Evolutionary conservation across 2,797 vertebrate species (phyloP).

Genomic region (Sphenopsis melanotis): DNA sequence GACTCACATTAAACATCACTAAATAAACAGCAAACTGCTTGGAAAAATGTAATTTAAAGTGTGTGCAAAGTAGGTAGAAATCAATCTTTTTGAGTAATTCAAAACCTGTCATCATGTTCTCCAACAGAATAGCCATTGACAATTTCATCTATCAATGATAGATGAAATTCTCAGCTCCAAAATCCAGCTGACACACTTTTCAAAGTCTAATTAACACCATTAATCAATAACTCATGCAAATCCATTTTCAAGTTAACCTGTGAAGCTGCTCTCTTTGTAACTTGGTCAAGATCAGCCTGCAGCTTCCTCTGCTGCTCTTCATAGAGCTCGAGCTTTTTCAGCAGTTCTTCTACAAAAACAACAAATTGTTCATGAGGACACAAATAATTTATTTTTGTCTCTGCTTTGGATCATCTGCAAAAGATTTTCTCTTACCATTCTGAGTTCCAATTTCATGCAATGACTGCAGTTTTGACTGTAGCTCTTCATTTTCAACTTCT

Average conservation of each 20-base stretch:
- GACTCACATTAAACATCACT: not conserved
- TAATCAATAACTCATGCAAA: not conserved
- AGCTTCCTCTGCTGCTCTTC: conserved; percentile 90
- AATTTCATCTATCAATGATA: not conserved
- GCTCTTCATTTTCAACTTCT: conserved; percentile 82
- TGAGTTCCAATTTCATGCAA: conserved; percentile 79
- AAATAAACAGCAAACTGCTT: not conserved
- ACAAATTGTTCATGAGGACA: not conserved
- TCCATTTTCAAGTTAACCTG: conserved; percentile 76
- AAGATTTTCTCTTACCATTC: conserved; percentile 75
- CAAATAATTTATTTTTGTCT: not conserved
- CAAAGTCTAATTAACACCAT: not conserved
- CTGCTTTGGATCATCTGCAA: not conserved
- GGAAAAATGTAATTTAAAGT: not conserved
- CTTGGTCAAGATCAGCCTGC: conserved; percentile 89
- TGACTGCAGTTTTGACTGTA: conserved; percentile 79
- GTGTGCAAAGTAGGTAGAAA: not conserved
- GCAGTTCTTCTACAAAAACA: conserved; percentile 77
- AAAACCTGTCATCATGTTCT: not conserved
- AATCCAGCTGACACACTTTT: not conserved
- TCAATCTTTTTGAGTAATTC: not conserved
- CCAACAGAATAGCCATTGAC: not conserved
- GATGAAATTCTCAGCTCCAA: not conserved
- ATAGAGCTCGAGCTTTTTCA: conserved; percentile 84
- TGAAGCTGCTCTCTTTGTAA: conserved; percentile 88